Conservation (phyloP, 2,113 vertebrate species). For the Ahaetulla prasina region DNA sequence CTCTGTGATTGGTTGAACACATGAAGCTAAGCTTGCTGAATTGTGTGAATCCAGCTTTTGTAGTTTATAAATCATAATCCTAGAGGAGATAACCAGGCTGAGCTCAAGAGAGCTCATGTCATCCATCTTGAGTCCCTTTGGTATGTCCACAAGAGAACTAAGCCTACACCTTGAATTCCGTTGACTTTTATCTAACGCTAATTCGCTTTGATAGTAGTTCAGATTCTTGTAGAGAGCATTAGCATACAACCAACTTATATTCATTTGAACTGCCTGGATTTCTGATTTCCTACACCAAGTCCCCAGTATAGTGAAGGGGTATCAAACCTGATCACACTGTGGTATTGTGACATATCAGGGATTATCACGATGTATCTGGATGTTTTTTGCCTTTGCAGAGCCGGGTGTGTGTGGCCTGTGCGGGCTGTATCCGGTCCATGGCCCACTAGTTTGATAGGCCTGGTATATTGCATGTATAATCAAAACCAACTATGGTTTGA, state of each 20-base stretch:
- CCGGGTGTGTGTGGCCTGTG: too few species aligned
- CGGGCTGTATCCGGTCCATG: too few species aligned
- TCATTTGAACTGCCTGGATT: not conserved
- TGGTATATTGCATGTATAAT: not conserved
- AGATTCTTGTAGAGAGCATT: not conserved
- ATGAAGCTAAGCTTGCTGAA: not conserved
- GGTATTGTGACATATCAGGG: too few species aligned
- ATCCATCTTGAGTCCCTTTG: not conserved
- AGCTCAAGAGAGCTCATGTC: not conserved
- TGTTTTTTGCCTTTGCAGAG: too few species aligned
- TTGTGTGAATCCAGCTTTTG: not conserved
- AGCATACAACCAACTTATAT: not conserved
- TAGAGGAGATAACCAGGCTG: too few species aligned
- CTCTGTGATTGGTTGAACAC: not conserved
- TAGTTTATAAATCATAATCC: not conserved
- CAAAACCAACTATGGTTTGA: not conserved
- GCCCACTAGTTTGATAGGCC: too few species aligned
- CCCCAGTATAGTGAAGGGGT: too few species aligned
- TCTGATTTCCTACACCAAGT: not conserved
- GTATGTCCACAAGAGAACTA: not conserved
- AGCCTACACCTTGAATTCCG: not conserved
- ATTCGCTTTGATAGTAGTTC: not conserved
- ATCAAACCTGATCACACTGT: too few species aligned
- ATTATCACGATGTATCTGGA: too few species aligned
- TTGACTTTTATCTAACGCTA: not conserved